Base-by-base conservation (phyloP, 2,797 vertebrate species). In the Scolopax bukidnonensis region DNA sequence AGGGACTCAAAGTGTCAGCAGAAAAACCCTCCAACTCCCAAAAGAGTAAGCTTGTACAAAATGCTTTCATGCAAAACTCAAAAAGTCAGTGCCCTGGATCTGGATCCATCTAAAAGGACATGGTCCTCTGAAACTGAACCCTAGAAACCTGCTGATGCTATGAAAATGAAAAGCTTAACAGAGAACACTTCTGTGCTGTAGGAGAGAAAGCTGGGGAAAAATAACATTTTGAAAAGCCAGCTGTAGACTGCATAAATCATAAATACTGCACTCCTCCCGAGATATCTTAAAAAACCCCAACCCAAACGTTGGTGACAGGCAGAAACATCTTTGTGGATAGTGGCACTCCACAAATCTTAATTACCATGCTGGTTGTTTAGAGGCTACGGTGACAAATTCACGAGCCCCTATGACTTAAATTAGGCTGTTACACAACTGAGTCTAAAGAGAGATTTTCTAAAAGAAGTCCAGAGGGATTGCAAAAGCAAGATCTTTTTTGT, bases 251-350 rank as follows among this genome's bases (percentile, higher is more conserved):
- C 10, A 9, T 53, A 82, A 84, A 54, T 48, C 47, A 63, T 45
- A 84, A 71, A 79, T 41, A 32, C 4, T 56, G 5, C 7, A 20
- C n/a, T 73, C 27, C 32, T 73, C 7, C 15, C 4, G 4, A 54
- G 33, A 23, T 16, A 47, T 32, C 60, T 67, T 30, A 4, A 43
- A 51, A 38, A 3, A 4, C 0, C 4, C 30, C 30, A 57, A 13
- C n/a, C 12, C 16, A 40, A 38, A 59, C 1, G 1, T 3, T 54
- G 7, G n/a, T 51, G 40, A 80, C n/a, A 51, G 40, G 6, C 18
- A 85, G 38, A 79, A 82, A 43, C 41, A 33, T n/a, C 24, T 69
- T 61, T 36, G 30, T 38, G 79, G 38, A 82, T 7, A 87, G 4
- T 25, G 85, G 12, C 33, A 23, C 32, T 67, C 36, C 17, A 24